A percentile compares a stretch with the other conserved stretches of the same genome.
These are phyloP conservation scores for Siphlonurus alternatus DNA, from an alignment of 2,888 invertebrate genomes.

Conservation along the genomic window DNA sequence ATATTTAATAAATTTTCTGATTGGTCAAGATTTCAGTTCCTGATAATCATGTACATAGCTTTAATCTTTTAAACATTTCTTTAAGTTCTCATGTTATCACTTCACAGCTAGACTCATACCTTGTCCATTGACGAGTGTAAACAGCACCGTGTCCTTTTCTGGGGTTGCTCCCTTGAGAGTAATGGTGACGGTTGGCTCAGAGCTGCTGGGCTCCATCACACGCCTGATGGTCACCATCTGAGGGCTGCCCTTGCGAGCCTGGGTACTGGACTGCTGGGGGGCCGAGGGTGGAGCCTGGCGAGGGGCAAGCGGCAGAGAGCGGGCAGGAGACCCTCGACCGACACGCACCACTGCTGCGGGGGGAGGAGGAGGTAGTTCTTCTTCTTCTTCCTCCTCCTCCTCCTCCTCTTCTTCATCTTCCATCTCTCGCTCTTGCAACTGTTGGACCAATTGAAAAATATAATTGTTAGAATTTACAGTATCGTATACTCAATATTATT, in stretches of 20 bases:
- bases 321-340: background rate
- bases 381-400: conserved; percentile 11
- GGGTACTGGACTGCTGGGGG: background rate
- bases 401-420: conserved; percentile 16
- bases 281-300: background rate
- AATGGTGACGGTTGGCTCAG: conserved; percentile 57
- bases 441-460: conserved; percentile 21
- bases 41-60: too few relatives aligned
- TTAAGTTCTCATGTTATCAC: background rate
- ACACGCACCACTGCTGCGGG: conserved; percentile 9
- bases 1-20: too few relatives aligned
- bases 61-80: background rate
- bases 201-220: conserved; percentile 43
- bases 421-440: conserved; percentile 21
- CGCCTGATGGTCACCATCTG: conserved; percentile 54
- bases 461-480: too few relatives aligned
- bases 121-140: conserved; percentile 39
- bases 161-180: conserved; percentile 56
- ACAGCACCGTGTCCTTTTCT: conserved; percentile 53
- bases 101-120: conserved; percentile 22
- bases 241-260: conserved; percentile 13
- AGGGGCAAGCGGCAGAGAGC: background rate
- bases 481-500: too few relatives aligned
- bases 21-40: too few relatives aligned
- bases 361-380: conserved; percentile 12